phyloP scores from a whole-genome alignment of 2,888 invertebrate species.

The Oscheius sp. region DNA sequence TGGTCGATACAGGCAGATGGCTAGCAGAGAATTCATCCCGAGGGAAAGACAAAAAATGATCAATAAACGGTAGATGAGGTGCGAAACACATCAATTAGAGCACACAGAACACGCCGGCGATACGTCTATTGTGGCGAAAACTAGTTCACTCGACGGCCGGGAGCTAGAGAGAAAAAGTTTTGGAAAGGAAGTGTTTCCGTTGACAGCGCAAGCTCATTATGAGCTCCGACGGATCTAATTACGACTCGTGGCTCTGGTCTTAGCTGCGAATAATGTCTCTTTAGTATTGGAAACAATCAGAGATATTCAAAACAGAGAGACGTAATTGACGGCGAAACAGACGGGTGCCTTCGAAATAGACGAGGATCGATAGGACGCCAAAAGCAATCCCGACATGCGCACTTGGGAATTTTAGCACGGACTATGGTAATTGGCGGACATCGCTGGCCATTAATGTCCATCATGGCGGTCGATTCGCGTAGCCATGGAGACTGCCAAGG shows the following conservation, averaged over 20 bases:
- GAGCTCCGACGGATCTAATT: background rate
- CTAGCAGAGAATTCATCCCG: background rate
- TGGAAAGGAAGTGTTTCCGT: background rate
- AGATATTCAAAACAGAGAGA: background rate
- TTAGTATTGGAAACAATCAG: background rate
- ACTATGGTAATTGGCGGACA: background rate
- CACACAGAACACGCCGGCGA: slow-evolving; percentile 9
- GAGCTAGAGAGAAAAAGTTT: background rate
- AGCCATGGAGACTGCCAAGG: too few species aligned
- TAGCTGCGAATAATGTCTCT: background rate
- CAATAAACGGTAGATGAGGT: slow-evolving; percentile 10
- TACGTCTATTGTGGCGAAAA: slow-evolving; percentile 13
- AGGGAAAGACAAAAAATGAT: background rate
- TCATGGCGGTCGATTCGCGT: too few species aligned
- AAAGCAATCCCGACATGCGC: slow-evolving; percentile 1
- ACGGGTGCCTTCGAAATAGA: slow-evolving; percentile 11
- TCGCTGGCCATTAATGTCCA: too few species aligned
- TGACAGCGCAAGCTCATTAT: background rate
- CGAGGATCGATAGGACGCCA: slow-evolving; percentile 11
- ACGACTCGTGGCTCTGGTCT: background rate
- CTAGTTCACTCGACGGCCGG: slow-evolving; percentile 16
- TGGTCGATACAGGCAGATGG: slow-evolving; percentile 1
- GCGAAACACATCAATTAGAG: slow-evolving; percentile 18
- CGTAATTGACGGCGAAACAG: slow-evolving; percentile 11
- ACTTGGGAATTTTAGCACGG: slow-evolving; percentile 7